A percentile compares a stretch with the other conserved stretches of the same genome.
Conservation (phyloP, 37 sponge, comb jelly and placozoan species). For the Hormiphora californensis region DNA sequence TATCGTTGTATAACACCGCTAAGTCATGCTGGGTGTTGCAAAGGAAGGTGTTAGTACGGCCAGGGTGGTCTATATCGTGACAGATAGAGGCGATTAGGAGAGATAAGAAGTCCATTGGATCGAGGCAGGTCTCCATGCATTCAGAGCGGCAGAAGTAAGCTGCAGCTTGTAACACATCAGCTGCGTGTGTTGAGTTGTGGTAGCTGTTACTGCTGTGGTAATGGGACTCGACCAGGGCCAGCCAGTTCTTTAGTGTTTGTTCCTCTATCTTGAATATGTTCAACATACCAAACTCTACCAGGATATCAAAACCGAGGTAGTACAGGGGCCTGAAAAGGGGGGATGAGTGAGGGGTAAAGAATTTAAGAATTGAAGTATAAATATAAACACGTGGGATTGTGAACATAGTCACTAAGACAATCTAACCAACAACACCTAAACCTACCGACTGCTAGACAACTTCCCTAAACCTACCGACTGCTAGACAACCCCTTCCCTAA, state of each 20-base stretch:
- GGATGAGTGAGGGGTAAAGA: too few species aligned
- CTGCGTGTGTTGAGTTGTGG: conserved; percentile 93
- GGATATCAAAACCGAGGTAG: conserved; percentile 67
- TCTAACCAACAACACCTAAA: too few species aligned
- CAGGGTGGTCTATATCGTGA: conserved; percentile 87
- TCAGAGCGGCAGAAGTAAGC: conserved; percentile 64
- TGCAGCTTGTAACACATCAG: conserved; percentile 79
- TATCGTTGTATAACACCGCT: conserved; percentile 81
- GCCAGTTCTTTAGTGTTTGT: conserved; percentile 4
- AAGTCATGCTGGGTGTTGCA: conserved; percentile 61
- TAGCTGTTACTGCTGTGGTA: conserved; percentile 66
- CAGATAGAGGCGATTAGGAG: conserved; percentile 67
- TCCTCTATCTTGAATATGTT: conserved; percentile 39
- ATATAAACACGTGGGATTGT: too few species aligned
- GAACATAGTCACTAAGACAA: too few species aligned
- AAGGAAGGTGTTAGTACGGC: conserved; percentile 74
- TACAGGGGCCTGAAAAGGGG: conserved; percentile 66
- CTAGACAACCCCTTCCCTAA: too few species aligned
- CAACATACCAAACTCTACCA: conserved; percentile 45
- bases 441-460: too few species aligned
- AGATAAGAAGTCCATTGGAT: conserved; percentile 63
- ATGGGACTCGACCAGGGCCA: conserved; percentile 68
- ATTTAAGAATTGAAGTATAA: too few species aligned
- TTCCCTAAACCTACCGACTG: too few species aligned
- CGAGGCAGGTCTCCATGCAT: conserved; percentile 61